Evolutionary conservation across 1,140 invertebrate species (phyloP).

Genomic region (Drosophila bocqueti): DNA sequence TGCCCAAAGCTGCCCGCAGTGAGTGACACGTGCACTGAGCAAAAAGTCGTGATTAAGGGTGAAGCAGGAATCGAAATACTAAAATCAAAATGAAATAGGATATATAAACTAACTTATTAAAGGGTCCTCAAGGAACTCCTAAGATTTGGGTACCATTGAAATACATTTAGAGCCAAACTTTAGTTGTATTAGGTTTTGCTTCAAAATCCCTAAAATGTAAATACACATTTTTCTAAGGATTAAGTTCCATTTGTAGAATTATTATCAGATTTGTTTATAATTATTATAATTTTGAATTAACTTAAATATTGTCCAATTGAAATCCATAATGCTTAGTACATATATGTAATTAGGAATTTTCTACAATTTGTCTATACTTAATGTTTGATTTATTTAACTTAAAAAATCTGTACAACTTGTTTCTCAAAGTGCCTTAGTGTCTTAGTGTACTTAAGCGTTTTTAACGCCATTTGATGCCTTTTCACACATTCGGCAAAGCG

Average conservation of each 20-base stretch:
- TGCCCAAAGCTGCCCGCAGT: constrained; percentile 1
- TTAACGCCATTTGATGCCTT: constrained; percentile 83
- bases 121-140: neutral
- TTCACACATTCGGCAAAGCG: constrained; percentile 74
- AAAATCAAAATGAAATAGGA: no score
- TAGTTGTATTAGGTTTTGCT: neutral
- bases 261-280: no score
- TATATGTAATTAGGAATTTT: no score
- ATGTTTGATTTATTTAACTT: no score
- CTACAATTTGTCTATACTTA: no score
- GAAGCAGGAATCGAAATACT: neutral
- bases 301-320: no score
- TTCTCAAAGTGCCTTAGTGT: constrained; percentile 18
- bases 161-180: neutral
- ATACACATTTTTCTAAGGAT: neutral
- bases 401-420: no score
- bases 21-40: constrained; percentile 38
- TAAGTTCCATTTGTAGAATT: no score
- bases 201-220: accelerated
- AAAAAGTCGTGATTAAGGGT: neutral
- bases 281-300: no score
- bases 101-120: neutral
- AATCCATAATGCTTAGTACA: no score
- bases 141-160: neutral
- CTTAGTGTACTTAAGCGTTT: constrained; percentile 75